A percentile compares a stretch with the other conserved stretches of the same genome.
Evolutionary conservation across 2,888 invertebrate genomes (phyloP).

Genomic region (Nycteola revayana): DNA sequence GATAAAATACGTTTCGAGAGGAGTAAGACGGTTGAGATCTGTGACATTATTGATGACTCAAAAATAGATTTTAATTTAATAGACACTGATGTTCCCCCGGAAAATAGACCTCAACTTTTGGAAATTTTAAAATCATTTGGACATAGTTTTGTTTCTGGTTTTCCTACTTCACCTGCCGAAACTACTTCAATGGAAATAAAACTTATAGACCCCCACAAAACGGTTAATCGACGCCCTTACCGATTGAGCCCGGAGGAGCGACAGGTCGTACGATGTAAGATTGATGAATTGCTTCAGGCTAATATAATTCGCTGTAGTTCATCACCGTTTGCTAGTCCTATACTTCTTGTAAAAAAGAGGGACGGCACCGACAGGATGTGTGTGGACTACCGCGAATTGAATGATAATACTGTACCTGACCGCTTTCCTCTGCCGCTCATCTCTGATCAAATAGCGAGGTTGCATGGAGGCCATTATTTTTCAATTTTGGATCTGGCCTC

Average conservation of each 20-base stretch:
- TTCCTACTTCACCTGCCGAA: slow-evolving; percentile 15
- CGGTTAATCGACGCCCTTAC: slow-evolving; percentile 10
- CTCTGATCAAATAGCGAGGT: background rate
- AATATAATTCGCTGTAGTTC: slow-evolving; percentile 23
- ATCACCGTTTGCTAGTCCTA: background rate
- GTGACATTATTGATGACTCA: no score
- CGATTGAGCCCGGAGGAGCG: slow-evolving; percentile 21
- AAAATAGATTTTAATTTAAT: slow-evolving; percentile 12
- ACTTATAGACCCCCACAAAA: slow-evolving; percentile 16
- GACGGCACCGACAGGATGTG: background rate
- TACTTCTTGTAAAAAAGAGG: background rate
- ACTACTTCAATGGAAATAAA: slow-evolving; percentile 14
- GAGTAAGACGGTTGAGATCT: no score
- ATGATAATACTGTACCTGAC: slow-evolving; percentile 28
- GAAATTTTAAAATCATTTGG: slow-evolving; percentile 12
- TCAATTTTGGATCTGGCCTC: slow-evolving; percentile 28
- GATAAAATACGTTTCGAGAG: no score
- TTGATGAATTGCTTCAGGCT: slow-evolving; percentile 17
- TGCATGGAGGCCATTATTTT: slow-evolving; percentile 11
- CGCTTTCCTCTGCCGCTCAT: slow-evolving; percentile 16
- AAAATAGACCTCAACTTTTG: slow-evolving; percentile 7
- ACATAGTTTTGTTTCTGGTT: slow-evolving; percentile 13
- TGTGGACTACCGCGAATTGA: slow-evolving; percentile 19
- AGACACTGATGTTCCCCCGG: slow-evolving; percentile 17
- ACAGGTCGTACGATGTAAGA: slow-evolving; percentile 21